Conservation (phyloP, 1,140 invertebrate genomes). For the Oryctes rhinoceros region DNA sequence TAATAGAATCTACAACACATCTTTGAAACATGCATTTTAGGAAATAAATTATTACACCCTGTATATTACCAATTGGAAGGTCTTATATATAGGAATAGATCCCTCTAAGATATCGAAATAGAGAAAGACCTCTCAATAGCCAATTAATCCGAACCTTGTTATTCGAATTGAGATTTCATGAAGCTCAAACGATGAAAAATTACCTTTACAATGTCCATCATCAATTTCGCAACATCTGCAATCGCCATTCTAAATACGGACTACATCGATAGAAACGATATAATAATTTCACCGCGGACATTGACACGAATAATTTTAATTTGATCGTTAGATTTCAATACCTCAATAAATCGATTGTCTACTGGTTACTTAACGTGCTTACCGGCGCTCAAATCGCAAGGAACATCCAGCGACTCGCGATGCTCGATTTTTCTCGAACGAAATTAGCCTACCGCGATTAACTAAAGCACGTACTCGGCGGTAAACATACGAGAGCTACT, state of each 20-base stretch:
- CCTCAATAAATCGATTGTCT: background rate
- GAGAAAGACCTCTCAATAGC: too few species aligned
- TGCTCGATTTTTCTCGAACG: background rate
- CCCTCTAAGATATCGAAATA: too few species aligned
- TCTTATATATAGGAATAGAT: too few species aligned
- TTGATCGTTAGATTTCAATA: slow-evolving; percentile 14
- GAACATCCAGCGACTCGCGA: background rate
- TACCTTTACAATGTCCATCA: background rate
- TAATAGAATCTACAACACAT: too few species aligned
- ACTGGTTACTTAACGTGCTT: background rate
- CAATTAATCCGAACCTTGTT: background rate
- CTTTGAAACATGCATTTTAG: too few species aligned
- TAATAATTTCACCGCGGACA: slow-evolving; percentile 7
- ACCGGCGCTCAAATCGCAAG: background rate
- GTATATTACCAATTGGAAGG: too few species aligned
- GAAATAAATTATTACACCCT: too few species aligned
- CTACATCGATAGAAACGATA: background rate
- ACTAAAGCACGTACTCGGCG: background rate
- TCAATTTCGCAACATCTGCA: background rate
- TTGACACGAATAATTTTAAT: background rate
- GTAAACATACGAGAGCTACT: background rate
- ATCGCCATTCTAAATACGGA: background rate
- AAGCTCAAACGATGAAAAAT: background rate
- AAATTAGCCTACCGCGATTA: background rate
- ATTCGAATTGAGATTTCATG: background rate